Evolutionary conservation across 2,113 vertebrate genomes (phyloP).

Genomic region (Aspidoscelis tigris): DNA sequence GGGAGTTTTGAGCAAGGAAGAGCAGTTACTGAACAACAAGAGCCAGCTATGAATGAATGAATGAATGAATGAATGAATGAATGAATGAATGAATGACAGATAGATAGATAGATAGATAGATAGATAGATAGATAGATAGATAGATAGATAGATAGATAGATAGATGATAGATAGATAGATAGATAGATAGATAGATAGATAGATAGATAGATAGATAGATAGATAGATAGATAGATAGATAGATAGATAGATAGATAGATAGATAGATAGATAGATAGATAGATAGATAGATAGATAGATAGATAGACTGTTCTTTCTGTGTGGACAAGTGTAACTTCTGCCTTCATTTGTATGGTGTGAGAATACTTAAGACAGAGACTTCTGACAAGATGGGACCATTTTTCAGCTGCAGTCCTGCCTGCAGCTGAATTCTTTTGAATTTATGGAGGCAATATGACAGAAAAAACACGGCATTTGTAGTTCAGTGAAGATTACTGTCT

Average conservation of each 20-base stretch:
- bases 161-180: no score
- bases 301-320: neutral
- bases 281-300: no score
- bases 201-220: no score
- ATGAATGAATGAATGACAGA: no score
- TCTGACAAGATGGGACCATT: constrained; percentile 36
- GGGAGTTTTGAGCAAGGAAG: neutral
- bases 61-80: no score
- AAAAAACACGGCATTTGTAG: constrained; percentile 17
- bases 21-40: neutral
- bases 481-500: constrained; percentile 19
- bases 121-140: no score
- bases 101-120: no score
- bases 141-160: no score
- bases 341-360: constrained; percentile 1
- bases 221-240: no score
- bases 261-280: no score
- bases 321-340: neutral
- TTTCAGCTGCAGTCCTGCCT: constrained; percentile 15
- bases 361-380: constrained; percentile 22
- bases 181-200: no score
- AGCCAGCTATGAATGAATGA: neutral
- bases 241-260: no score
- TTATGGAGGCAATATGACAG: constrained; percentile 13
- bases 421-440: constrained; percentile 14